Evolutionary conservation across 2,113 vertebrate genomes (phyloP).

Genomic region (Aptenodytes patagonicus): DNA sequence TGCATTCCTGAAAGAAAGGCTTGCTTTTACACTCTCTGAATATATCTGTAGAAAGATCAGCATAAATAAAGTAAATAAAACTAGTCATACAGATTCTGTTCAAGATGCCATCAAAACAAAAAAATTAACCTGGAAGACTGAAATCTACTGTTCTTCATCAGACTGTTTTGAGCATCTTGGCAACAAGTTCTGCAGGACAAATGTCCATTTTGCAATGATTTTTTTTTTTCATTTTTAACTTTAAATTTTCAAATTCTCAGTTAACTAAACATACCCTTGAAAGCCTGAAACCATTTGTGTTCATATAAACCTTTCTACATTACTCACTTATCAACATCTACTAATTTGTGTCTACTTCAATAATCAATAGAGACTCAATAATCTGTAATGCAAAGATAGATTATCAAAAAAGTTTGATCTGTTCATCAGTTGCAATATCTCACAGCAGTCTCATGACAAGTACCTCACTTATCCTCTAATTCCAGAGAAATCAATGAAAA

Average conservation of each 20-base stretch:
- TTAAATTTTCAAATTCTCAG: neutral
- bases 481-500: neutral
- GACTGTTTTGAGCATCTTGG: neutral
- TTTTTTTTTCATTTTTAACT: neutral
- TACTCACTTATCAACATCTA: neutral
- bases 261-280: neutral
- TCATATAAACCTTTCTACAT: neutral
- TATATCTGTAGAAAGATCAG: neutral
- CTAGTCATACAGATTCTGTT: neutral
- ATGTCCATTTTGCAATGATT: neutral
- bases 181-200: neutral
- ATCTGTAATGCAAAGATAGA: neutral
- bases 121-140: neutral
- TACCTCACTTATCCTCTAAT: neutral
- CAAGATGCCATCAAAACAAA: neutral
- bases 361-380: neutral
- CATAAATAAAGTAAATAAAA: neutral
- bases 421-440: neutral
- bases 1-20: neutral
- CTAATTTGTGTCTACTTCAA: neutral
- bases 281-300: neutral
- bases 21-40: neutral
- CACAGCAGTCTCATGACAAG: neutral
- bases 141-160: neutral
- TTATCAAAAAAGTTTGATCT: neutral